Evolutionary conservation across 1,140 invertebrate species (phyloP).

Genomic region (Hycleus phaleratus): DNA sequence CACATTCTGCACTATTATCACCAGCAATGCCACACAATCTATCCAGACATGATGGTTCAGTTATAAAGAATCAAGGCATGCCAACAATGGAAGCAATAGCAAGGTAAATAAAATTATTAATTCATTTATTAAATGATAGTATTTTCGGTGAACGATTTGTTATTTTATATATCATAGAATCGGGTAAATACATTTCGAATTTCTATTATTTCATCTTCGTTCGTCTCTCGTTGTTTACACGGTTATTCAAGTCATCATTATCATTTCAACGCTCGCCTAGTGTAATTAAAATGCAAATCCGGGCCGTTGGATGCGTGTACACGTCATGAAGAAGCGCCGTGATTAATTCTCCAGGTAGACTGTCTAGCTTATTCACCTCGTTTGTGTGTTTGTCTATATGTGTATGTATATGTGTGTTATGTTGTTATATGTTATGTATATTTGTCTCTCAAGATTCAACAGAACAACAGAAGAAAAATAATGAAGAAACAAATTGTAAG

Average conservation of each 20-base stretch:
- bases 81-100: conserved; percentile 78
- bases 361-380: conserved; percentile 28
- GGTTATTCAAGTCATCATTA: conserved; percentile 46
- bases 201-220: too few relatives aligned
- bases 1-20: conserved; percentile 71
- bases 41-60: conserved; percentile 58
- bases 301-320: conserved; percentile 43
- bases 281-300: conserved; percentile 58
- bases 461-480: neutral
- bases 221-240: conserved; percentile 30
- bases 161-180: too few relatives aligned
- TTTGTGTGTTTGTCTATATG: conserved; percentile 27
- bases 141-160: too few relatives aligned
- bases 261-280: conserved; percentile 52
- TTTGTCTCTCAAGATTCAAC: conserved; percentile 7
- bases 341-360: conserved; percentile 42
- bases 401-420: conserved; percentile 17
- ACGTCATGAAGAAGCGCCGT: conserved; percentile 38
- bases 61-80: conserved; percentile 68
- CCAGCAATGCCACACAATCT: conserved; percentile 80
- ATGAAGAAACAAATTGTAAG: too few relatives aligned
- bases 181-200: too few relatives aligned
- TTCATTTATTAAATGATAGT: too few relatives aligned
- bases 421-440: conserved; percentile 20
- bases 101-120: conserved; percentile 48